phyloP scores from a whole-genome alignment of 2,888 invertebrate genomes.

The Bibio marci region DNA sequence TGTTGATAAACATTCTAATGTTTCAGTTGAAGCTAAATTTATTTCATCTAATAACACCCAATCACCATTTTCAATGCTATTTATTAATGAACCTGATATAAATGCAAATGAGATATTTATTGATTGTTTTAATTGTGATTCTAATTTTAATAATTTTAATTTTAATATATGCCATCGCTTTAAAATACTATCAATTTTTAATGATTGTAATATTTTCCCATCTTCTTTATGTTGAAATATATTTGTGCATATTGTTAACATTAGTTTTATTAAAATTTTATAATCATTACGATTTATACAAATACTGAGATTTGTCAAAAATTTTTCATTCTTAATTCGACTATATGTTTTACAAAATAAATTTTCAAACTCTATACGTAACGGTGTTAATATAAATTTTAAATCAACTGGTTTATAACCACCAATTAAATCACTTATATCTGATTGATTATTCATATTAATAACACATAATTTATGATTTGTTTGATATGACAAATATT shows the following conservation, averaged over 20 bases:
- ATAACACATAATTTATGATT: slow-evolving; percentile 80
- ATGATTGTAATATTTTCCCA: slow-evolving; percentile 18
- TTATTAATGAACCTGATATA: slow-evolving; percentile 83
- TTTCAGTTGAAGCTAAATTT: slow-evolving; percentile 92
- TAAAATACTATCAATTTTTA: slow-evolving; percentile 22
- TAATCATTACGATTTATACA: slow-evolving; percentile 60
- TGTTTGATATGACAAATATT: slow-evolving; percentile 70
- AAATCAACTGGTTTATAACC: slow-evolving; percentile 94
- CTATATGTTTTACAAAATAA: slow-evolving; percentile 66
- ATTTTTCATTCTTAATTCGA: slow-evolving; percentile 61
- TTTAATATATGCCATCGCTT: slow-evolving; percentile 47
- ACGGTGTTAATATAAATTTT: slow-evolving; percentile 62
- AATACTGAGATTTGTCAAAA: slow-evolving; percentile 60
- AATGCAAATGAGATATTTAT: slow-evolving; percentile 53
- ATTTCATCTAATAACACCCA: slow-evolving; percentile 98
- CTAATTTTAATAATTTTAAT: slow-evolving; percentile 50
- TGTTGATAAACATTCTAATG: slow-evolving; percentile 83
- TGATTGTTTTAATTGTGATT: slow-evolving; percentile 51
- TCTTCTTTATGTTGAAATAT: slow-evolving; percentile 11
- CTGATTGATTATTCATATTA: slow-evolving; percentile 98
- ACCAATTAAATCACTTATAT: slow-evolving; percentile 89
- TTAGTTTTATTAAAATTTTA: slow-evolving; percentile 51
- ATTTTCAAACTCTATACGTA: slow-evolving; percentile 66
- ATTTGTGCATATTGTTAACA: slow-evolving; percentile 43
- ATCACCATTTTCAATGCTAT: slow-evolving; percentile 77